A percentile compares a stretch with the other conserved stretches of the same genome.
These are phyloP conservation scores for Egretta garzetta DNA, from an alignment of 2,113 vertebrate genomes.

Conservation along the genomic window DNA sequence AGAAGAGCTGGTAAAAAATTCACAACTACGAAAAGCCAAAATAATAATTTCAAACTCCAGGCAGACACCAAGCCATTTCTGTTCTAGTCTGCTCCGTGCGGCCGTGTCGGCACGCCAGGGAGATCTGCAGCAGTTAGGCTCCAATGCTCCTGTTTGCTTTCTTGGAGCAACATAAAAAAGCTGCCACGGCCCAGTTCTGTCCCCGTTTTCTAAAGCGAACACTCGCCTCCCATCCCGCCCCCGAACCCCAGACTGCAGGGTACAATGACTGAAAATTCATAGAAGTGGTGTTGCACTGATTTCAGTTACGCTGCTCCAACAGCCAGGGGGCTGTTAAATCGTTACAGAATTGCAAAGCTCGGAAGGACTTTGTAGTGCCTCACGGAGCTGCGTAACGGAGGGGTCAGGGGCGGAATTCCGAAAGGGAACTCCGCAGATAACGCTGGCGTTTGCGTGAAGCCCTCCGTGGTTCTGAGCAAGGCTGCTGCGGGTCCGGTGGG, in stretches of 20 bases:
- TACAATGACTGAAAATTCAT: neutral
- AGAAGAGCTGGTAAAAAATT: neutral
- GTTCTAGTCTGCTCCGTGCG: neutral
- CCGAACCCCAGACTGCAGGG: neutral
- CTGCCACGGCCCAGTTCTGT: neutral
- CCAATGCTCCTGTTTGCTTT: rapidly evolving
- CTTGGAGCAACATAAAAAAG: neutral
- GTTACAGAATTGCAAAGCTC: neutral
- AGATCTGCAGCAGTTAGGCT: rapidly evolving
- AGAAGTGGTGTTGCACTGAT: rapidly evolving
- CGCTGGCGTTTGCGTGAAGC: rapidly evolving
- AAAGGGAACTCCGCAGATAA: neutral
- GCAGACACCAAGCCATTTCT: no score
- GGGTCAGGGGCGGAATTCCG: rapidly evolving
- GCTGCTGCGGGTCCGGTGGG: no score
- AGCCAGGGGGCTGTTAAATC: neutral
- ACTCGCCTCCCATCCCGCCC: rapidly evolving
- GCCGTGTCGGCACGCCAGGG: rapidly evolving
- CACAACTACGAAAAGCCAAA: neutral
- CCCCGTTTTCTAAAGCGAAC: neutral
- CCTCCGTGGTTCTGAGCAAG: neutral
- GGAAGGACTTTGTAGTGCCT: rapidly evolving
- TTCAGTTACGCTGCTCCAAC: neutral
- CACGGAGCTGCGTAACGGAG: rapidly evolving
- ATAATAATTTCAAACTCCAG: neutral